Evolutionary conservation across 2,113 vertebrate species (phyloP).

Genomic region (Cyanistes caeruleus): DNA sequence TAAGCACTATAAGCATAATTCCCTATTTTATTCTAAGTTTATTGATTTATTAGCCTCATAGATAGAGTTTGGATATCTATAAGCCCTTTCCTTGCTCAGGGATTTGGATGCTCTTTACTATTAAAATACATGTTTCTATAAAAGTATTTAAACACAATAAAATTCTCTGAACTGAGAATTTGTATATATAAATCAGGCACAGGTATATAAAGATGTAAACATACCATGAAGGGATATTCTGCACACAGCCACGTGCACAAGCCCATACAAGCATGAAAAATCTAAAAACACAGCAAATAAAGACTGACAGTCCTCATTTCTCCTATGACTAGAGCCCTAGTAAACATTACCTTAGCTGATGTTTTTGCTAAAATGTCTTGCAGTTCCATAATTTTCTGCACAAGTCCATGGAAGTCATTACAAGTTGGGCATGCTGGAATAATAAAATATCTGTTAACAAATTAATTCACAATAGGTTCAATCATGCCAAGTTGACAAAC

Average conservation of each 20-base stretch:
- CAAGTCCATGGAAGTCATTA: slow-evolving; percentile 97
- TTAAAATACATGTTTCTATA: not conserved
- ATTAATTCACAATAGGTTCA: not conserved
- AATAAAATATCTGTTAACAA: slow-evolving; percentile 10
- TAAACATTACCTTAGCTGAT: slow-evolving; percentile 91
- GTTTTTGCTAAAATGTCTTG: slow-evolving; percentile 98
- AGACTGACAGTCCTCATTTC: not conserved
- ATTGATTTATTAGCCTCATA: slow-evolving; percentile 11
- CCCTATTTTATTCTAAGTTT: slow-evolving; percentile 2
- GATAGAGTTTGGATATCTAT: slow-evolving; percentile 11
- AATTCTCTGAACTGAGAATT: not conserved
- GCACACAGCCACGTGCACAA: not conserved
- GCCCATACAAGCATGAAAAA: not conserved
- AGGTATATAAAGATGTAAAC: not conserved
- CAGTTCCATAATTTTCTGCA: slow-evolving; percentile 99
- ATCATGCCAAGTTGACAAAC: not conserved
- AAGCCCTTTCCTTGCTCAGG: not conserved
- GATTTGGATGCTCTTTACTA: slow-evolving; percentile 9
- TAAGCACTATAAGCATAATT: not conserved
- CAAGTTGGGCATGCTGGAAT: slow-evolving; percentile 94
- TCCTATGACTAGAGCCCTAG: not conserved
- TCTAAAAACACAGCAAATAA: not conserved
- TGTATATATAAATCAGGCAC: not conserved
- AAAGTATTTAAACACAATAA: not conserved
- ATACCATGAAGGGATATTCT: not conserved